Base-by-base conservation (phyloP, 2,797 vertebrate species). In the Remorina albescens region DNA sequence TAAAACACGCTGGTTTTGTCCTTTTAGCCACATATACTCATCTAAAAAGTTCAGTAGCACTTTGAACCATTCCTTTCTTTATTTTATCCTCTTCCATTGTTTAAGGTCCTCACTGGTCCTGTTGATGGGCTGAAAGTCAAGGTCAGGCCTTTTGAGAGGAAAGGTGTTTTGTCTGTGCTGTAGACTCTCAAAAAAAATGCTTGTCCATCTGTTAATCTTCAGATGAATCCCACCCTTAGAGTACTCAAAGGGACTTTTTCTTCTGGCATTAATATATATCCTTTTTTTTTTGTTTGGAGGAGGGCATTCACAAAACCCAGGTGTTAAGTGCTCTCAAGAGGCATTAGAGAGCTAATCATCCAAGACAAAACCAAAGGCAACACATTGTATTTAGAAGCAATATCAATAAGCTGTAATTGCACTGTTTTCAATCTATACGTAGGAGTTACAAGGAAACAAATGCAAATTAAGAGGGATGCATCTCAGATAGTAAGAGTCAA, bases 111-210 rank as follows among this genome's bases (percentile, higher is more conserved):
- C 30, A 54, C 5, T 1, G 32, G 28, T 26, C 25, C 37, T 41
- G 25, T 37, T 54, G 28, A 73, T 39, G 19, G 32, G 37, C 47
- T 71, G 57, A 82, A 78, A 65, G 71, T 82, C 71, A 80, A 78
- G 67, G 71, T 82, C 71, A 80, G 49, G 42, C 44, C 51, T 82
- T 73, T 76, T 53, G 51, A 78, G 76, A 68, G 44, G 10, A 71
- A 65, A 69, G 64, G 60, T 26, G 66, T 70, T 83, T 74, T 76
- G 37, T 78, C 60, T 6, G 9, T 44, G 16, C n/a, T n/a, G 34
- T 58, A 28, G 74, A 64, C 23, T 76, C 34, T 46, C 41, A n/a
- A 36, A 39, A 39, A 58, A 23, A n/a, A 12, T 41, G 18, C 11
- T 56, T 12, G 34, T 60, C 62, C 25, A 46, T 6, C 49, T 67